phyloP scores from a whole-genome alignment of 2,797 vertebrate species.

The Lemur catta region DNA sequence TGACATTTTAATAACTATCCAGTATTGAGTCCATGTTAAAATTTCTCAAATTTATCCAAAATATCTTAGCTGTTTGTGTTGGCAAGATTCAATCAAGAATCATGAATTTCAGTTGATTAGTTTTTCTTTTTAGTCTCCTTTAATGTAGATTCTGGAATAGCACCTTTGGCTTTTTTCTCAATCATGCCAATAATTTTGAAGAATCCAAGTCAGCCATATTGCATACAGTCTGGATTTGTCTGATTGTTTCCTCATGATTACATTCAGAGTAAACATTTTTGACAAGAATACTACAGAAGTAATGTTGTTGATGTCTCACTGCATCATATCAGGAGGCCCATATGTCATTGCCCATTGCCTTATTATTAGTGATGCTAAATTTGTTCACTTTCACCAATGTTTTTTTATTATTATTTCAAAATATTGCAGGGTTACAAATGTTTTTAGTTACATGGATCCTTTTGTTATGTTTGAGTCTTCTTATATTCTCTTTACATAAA shows the following conservation, averaged over 20 bases:
- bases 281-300: not conserved
- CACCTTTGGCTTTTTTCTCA: not conserved
- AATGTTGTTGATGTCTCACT: not conserved
- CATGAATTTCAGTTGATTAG: not conserved
- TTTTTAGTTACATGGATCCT: too few species aligned
- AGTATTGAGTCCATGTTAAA: not conserved
- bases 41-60: not conserved
- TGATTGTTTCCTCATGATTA: conserved; percentile 25
- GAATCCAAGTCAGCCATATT: not conserved
- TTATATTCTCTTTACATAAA: not conserved
- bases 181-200: conserved; percentile 19
- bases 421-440: too few species aligned
- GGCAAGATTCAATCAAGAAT: conserved; percentile 6
- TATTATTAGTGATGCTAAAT: conserved; percentile 3
- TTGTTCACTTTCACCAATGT: not conserved
- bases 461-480: too few species aligned
- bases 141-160: not conserved
- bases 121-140: conserved; percentile 32
- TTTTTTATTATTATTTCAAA: not conserved
- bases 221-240: conserved; percentile 21
- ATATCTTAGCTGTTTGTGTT: not conserved
- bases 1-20: not conserved
- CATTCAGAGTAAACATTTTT: conserved; percentile 18
- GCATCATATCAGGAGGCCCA: not conserved
- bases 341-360: not conserved